Percentiles rank a stretch among this genome's conserved stretches.
Conservation (phyloP, 2,113 vertebrate species). For the Anser cygnoides region DNA sequence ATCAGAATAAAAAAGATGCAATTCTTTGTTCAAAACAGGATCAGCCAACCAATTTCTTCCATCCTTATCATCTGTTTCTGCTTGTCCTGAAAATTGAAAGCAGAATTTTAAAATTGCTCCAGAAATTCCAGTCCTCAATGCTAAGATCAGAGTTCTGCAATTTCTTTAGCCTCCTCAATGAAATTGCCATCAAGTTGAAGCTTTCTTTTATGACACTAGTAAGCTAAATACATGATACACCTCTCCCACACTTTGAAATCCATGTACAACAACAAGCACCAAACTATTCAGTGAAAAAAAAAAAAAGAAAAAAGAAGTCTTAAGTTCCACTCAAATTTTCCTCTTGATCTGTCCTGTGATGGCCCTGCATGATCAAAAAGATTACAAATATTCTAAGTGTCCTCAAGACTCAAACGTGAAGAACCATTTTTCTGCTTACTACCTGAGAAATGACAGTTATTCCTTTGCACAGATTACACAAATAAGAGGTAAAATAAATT, state of each 20-base stretch:
- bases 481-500: neutral
- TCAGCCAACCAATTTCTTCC: neutral
- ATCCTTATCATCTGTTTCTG: constrained; percentile 13
- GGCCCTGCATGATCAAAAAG: neutral
- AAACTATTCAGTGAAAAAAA: neutral
- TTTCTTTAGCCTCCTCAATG: neutral
- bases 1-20: neutral
- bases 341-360: neutral
- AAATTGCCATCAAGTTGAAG: neutral
- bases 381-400: neutral
- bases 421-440: neutral
- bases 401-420: neutral
- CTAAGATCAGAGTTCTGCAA: neutral
- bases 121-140: neutral
- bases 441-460: neutral
- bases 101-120: neutral
- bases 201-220: neutral
- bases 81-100: constrained; percentile 72
- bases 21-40: constrained; percentile 16
- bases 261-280: neutral
- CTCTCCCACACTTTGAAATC: neutral
- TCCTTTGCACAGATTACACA: neutral
- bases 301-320: neutral
- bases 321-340: neutral
- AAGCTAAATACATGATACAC: neutral